Evolutionary conservation across 2,888 invertebrate species (phyloP), one percentile per base, ranked within the genome.

Genomic region (Ormyrus thymus): DNA sequence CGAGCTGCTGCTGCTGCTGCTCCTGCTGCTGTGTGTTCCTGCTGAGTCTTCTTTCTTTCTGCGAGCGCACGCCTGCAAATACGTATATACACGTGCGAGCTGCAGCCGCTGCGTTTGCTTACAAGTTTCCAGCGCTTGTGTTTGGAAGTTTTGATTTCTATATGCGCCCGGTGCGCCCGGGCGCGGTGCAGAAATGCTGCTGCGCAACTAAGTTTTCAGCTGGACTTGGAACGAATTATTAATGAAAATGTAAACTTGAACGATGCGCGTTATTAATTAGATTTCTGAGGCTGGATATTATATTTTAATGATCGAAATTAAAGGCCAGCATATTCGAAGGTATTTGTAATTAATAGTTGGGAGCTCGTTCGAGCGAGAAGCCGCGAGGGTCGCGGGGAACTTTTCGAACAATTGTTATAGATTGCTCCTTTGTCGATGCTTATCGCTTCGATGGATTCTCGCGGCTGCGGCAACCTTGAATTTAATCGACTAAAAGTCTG

Each of bases 371-470:
- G 13, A 68, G 76, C 69, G 59, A 43, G 51, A 46, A 68, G 15
- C 73, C 43, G 51, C 5, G 48, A 71, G 71, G 29, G 29, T 29
- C 73, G 78, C 69, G 55, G 13, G 65, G 78, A 82, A 82, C 82
- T 83, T 83, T 82, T 81, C 76, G 78, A 80, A 83, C 83, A 83
- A 83, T 82, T 78, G 78, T 83, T 83, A 75, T 80, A 81, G 82
- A 82, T 82, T 81, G 82, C 74, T 81, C 79, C 82, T 78, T 83
- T 82, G 83, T 82, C 81, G 78, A 80, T 72, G 82, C 83, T 80
- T 80, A 76, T 80, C 79, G 76, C 79, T 76, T 76, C 72, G 51
- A 69, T 73, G 73, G 72, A 13, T 73, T 62, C 68, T 71, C 75
- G 69, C 58, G n/a, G 48, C 64, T 56, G 74, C 69, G 69, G 53